Evolutionary conservation across 2,888 invertebrate species (phyloP), one percentile per base, ranked within the genome.

Genomic region (Hypomecis atomaria): DNA sequence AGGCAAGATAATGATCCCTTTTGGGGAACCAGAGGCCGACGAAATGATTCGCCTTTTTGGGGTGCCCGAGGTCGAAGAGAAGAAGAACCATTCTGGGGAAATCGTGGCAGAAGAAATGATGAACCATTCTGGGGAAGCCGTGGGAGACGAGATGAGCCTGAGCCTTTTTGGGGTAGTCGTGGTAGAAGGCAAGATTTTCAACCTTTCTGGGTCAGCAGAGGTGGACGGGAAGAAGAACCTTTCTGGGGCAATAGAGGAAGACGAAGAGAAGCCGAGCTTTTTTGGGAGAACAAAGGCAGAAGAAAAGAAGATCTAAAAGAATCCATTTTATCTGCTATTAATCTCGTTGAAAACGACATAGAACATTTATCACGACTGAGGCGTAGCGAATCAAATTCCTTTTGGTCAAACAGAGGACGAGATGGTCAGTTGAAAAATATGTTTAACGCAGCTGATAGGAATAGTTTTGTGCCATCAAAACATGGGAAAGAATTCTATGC

Each of bases 91-190:
- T 91, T 88, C 71, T 85, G 83, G 86, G 85, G 83, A 10, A 87
- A 81, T 57, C 71, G 84, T 57, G 89, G 93, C n/a, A 88, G 91
- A 59, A 71, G 82, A 45, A 77, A 81, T 44, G 78, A 82, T 3
- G 81, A 81, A 6, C 93, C 92, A 0, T 93, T 93, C 75, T 93
- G 93, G 93, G 93, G 92, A 1, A 92, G 89, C 65, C 80, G 93
- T 34, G 94, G 93, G 0, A 75, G 82, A 52, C 74, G 82, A 44
- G 79, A 85, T 7, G 85, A 87, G 2, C 52, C 66, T 10, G 80
- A 83, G 63, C 86, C 86, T 0, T 87, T 88, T 74, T 85, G 84
- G 86, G 83, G 84, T 0, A 83, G 77, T 40, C 76, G 84, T 1
- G 87, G 85, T 0, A 67, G 79, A 52, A 74, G 81, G 37, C 74